Base-by-base conservation (phyloP, 92 coral and sea anemone genomes). In the Phymanthus crucifer region DNA sequence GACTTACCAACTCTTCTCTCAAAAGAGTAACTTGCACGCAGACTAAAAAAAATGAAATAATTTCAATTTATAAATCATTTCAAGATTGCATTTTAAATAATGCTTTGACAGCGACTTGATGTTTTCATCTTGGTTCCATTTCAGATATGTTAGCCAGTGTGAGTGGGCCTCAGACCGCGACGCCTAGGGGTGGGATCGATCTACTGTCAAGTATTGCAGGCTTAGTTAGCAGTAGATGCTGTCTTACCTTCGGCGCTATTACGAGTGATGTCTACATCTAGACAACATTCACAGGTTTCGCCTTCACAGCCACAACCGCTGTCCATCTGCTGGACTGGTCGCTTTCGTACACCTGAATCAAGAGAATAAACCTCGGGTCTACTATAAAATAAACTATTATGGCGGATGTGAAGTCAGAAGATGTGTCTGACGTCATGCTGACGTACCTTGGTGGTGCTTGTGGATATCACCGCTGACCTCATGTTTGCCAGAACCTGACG, bases 301-400 rank as follows among this genome's bases (percentile, higher is more conserved):
- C 72, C 81, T 61, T 61, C 72, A 64, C 81, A 77, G 10, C 54
- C 26, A 43, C 81, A 77, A 6, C 81, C 81, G 17, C 72, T 40
- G 32, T 77, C 81, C 81, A 77, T 77, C 19, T 77, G 72, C 8
- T 23, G 81, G 31, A 61, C 58, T n/a, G 81, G 72, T 40, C 68
- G 43, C 10, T 38, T 77, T 1, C 23, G 57, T n/a, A 26, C 68
- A 13, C 18, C 68, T 18, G 35, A 34, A 36, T 3, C 31, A 74
- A 74, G 29, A 8, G 13, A 27, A 61, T 26, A 21, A 0, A 54
- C 21, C 21, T 54, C 5, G 23, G 5, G 23, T 54, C 64, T 21
- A 54, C 64, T 54, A n/a, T n/a, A n/a, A n/a, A n/a, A n/a, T n/a
- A n/a, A n/a, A n/a, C n/a, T n/a, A n/a, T n/a, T n/a, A n/a, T n/a